Base-by-base conservation (phyloP, 2,797 vertebrate genomes). In the Mastacembelus armatus region DNA sequence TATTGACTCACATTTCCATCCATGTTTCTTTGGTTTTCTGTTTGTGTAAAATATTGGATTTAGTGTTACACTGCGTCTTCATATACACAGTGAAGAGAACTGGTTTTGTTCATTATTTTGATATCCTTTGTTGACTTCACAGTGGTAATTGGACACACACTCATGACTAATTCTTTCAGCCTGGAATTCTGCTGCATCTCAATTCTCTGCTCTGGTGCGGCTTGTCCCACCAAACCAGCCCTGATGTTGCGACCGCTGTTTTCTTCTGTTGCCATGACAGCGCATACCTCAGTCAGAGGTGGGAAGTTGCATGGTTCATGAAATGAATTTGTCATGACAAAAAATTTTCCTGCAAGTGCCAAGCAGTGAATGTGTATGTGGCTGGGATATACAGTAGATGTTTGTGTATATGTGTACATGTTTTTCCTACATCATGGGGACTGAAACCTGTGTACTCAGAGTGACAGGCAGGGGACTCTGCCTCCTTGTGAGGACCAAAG, bases 241-340 rank as follows among this genome's bases (percentile, higher is more conserved):
- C 61, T 52, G 24, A 7, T 9, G 62, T 80, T 42, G 51, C 55
- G 47, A 61, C 76, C n/a, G 7, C 76, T 81, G 73, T 81, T 85
- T 83, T 75, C 75, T 43, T 77, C 71, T 66, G 88, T 91, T 87
- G 69, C 82, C 78, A 87, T 84, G 85, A 82, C 82, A 80, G 81
- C 85, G 66, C 21, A 36, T 66, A 67, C 77, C 79, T 76, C 75
- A 69, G 73, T 39, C 14, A 21, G 73, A 50, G 71, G 69, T 8
- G 36, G 48, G 43, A 64, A 47, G 65, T 63, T 2, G 30, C 38
- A 16, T 15, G 38, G 64, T 80, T 78, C 74, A 39, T 72, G 44
- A 61, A 73, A 80, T 74, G 7, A 74, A 78, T 79, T 84, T 62
- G 72, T 84, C 64, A 47, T 71, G 51, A 79, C 52, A 61, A 80